Evolutionary conservation across 35 echinoderm and acorn worm genomes (phyloP), one percentile per base, ranked within the genome.

Genomic region (Diadema setosum): DNA sequence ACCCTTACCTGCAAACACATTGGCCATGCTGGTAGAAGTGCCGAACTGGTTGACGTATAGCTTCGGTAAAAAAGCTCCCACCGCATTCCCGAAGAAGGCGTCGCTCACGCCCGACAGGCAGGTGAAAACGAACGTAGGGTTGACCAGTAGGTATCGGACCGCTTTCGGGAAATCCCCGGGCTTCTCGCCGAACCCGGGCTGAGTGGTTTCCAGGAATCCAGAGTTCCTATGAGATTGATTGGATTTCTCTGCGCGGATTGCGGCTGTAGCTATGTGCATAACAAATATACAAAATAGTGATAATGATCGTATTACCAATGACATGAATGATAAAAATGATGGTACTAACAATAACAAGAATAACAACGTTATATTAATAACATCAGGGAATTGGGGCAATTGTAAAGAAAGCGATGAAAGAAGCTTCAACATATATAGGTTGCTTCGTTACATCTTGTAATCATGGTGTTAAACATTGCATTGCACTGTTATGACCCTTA

Each of bases 41-140:
- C 81, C 46, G 23, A 83, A 83, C 45, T 83, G 81, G 48, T 46
- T 83, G 12, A 57, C 81, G 2, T 57, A 83, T 9, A 52, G 59
- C 49, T 83, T 83, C 7, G 81, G 81, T 27, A 83, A 50, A 37
- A 83, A 83, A 2, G 48, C 27, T 29, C 48, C 81, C 4, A 52
- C 23, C 3, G 43, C 44, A 37, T 33, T 34, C 2, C 55, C 15
- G 29, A 83, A 29, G 9, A 83, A 17, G 8, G 12, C 6, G 20
- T 83, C 46, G 31, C 46, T 1, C 15, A 57, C 43, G 4, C 43
- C 44, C 0, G 15, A 26, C 3, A 83, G 44, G 30, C 29, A 52
- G 46, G 48, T 52, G 48, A 83, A 35, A 5, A 58, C 30, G 48
- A 83, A 83, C 5, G 81, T 83, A 3, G 43, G 81, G 48, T 83